These are phyloP conservation scores for Isurus oxyrinchus DNA, from an alignment of 2,113 vertebrate genomes.

Conservation along the genomic window DNA sequence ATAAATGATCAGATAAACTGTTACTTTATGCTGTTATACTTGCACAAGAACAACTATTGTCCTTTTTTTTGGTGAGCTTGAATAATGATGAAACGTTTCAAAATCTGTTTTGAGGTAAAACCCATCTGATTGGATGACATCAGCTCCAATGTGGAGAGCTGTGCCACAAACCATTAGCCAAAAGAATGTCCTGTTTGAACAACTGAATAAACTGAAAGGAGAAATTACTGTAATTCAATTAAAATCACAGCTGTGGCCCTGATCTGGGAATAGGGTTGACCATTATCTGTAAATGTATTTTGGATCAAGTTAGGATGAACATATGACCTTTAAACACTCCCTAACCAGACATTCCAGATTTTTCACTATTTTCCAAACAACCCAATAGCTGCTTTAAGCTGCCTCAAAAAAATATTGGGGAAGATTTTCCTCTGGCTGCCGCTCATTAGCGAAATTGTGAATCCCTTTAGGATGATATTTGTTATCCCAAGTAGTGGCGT, in stretches of 20 bases:
- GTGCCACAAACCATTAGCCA: conserved; percentile 1
- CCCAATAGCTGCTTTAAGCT: not conserved
- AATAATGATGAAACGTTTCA: not conserved
- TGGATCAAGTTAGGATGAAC: not conserved
- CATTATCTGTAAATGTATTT: conserved; percentile 16
- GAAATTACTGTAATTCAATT: not conserved
- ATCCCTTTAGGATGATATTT: not conserved
- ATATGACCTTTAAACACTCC: not conserved
- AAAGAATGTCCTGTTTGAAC: not conserved
- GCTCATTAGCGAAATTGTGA: not conserved
- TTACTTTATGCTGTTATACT: not conserved
- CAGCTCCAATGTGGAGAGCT: not conserved
- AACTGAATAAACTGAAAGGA: not conserved
- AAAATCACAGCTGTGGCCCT: conserved; percentile 3
- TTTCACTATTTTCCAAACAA: not conserved
- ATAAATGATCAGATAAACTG: not conserved
- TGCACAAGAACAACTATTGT: not conserved
- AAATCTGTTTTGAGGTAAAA: not conserved
- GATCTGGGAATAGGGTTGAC: not conserved
- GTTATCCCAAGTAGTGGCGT: not conserved
- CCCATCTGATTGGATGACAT: not conserved
- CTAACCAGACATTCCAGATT: not conserved
- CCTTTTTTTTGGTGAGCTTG: not conserved
- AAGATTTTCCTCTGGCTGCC: not conserved
- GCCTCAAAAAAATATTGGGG: not conserved